Percentiles rank a stretch among this genome's conserved stretches.
These are phyloP conservation scores for Cotesia glomerata DNA, from an alignment of 1,140 invertebrate species.

Conservation along the genomic window DNA sequence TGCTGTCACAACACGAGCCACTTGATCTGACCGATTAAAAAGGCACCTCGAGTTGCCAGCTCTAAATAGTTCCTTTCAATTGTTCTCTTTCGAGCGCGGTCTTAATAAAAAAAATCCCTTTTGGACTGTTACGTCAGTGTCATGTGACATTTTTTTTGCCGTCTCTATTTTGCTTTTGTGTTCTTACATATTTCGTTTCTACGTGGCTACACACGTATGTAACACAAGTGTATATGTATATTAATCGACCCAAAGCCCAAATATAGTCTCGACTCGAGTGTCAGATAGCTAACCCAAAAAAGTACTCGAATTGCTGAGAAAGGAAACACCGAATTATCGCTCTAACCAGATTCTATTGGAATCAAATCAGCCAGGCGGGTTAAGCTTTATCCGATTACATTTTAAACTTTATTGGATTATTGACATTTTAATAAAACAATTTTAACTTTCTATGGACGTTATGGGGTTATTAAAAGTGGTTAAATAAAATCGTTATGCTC, in stretches of 20 bases:
- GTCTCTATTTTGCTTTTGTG: background rate
- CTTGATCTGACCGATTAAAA: conserved; percentile 42
- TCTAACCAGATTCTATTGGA: conserved; percentile 20
- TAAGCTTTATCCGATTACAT: conserved; percentile 14
- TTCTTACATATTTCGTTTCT: conserved; percentile 15
- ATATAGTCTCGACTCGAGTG: conserved; percentile 15
- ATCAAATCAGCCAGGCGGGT: conserved; percentile 23
- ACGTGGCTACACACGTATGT: background rate
- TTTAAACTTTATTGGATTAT: background rate
- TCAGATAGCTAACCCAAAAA: conserved; percentile 3
- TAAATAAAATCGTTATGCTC: too few species aligned
- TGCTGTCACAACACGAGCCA: conserved; percentile 38
- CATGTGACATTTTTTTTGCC: conserved; percentile 23
- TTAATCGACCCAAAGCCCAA: background rate
- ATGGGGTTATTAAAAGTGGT: too few species aligned
- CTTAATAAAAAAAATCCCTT: background rate
- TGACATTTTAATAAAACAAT: background rate
- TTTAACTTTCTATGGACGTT: too few species aligned
- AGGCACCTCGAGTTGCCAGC: conserved; percentile 31
- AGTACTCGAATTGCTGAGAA: conserved; percentile 26
- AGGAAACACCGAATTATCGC: conserved; percentile 29
- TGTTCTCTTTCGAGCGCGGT: conserved; percentile 13
- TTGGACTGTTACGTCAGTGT: conserved; percentile 28
- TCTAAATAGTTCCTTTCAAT: conserved; percentile 10
- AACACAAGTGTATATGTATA: background rate